These are phyloP conservation scores for Uloborus diversus DNA, from an alignment of 1,140 invertebrate species.

Conservation along the genomic window DNA sequence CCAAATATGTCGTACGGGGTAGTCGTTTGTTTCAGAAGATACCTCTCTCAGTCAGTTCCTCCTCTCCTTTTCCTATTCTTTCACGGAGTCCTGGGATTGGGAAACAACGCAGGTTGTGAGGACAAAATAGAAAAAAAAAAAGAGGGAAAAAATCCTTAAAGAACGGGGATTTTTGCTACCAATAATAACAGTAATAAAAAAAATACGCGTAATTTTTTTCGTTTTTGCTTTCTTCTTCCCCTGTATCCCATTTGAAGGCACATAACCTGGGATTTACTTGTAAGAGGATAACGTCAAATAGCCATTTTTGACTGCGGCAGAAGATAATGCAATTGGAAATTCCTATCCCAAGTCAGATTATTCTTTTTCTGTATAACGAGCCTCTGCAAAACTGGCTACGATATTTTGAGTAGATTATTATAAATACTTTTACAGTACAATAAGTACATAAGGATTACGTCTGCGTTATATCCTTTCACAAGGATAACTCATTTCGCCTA, in stretches of 20 bases:
- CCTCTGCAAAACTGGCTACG: background rate
- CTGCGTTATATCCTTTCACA: too few species aligned
- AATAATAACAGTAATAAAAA: constrained; percentile 53
- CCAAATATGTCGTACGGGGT: too few species aligned
- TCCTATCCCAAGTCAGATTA: constrained; percentile 38
- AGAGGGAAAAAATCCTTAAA: constrained; percentile 31
- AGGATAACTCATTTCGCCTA: too few species aligned
- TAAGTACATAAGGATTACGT: too few species aligned
- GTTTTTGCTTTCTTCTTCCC: background rate
- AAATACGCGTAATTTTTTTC: constrained; percentile 16
- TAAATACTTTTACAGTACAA: too few species aligned
- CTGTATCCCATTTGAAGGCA: constrained; percentile 44
- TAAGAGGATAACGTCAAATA: constrained; percentile 57
- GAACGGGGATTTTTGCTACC: constrained; percentile 42
- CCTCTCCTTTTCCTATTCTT: constrained; percentile 1
- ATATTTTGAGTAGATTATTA: background rate
- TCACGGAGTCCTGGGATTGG: constrained; percentile 30
- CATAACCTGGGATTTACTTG: constrained; percentile 54
- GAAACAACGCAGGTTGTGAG: constrained; percentile 38
- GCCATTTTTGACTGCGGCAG: constrained; percentile 49
- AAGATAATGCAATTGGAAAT: constrained; percentile 48
- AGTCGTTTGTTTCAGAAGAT: too few species aligned
- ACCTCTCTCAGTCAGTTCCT: too few species aligned
- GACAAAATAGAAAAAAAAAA: background rate
- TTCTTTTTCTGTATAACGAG: constrained; percentile 39